Conservation (phyloP, 2,113 vertebrate genomes). For the Paracanthobrama guichenoti region DNA sequence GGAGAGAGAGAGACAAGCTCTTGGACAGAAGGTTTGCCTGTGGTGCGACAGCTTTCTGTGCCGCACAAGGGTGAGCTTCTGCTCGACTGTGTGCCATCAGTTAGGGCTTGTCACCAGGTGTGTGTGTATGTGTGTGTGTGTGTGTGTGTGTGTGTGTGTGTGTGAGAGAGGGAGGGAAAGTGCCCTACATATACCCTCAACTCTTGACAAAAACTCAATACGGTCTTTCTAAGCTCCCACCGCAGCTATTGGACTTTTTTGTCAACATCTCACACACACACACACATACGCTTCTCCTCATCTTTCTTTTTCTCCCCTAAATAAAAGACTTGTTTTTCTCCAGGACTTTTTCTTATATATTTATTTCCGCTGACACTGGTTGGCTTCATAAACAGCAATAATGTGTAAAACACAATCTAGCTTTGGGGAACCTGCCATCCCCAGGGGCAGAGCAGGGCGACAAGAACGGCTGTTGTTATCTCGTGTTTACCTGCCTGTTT, state of each 20-base stretch:
- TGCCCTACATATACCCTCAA: constrained; percentile 63
- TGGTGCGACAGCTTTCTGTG: constrained; percentile 63
- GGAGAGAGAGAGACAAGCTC: constrained; percentile 44
- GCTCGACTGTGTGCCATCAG: constrained; percentile 69
- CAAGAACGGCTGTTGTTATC: constrained; percentile 67
- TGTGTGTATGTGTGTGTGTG: constrained; percentile 54
- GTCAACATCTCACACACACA: constrained; percentile 42
- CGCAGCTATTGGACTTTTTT: constrained; percentile 28
- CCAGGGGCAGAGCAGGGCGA: constrained; percentile 60
- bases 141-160: neutral
- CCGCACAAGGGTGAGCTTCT: constrained; percentile 47
- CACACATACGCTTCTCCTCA: constrained; percentile 16
- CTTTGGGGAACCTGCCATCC: constrained; percentile 64
- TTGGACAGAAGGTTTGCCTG: constrained; percentile 63
- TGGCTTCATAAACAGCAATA: constrained; percentile 72
- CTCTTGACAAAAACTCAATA: constrained; percentile 46
- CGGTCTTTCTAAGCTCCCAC: constrained; percentile 16
- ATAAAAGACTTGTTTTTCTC: constrained; percentile 36
- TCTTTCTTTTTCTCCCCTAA: constrained; percentile 33
- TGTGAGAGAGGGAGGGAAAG: constrained; percentile 49
- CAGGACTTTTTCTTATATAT: constrained; percentile 7
- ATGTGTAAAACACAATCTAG: constrained; percentile 75
- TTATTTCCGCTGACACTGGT: constrained; percentile 66
- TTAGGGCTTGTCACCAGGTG: constrained; percentile 68
- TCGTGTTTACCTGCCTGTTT: constrained; percentile 69